Base-by-base conservation (phyloP, 2,888 invertebrate genomes). In the Kryphioiulus occultus region DNA sequence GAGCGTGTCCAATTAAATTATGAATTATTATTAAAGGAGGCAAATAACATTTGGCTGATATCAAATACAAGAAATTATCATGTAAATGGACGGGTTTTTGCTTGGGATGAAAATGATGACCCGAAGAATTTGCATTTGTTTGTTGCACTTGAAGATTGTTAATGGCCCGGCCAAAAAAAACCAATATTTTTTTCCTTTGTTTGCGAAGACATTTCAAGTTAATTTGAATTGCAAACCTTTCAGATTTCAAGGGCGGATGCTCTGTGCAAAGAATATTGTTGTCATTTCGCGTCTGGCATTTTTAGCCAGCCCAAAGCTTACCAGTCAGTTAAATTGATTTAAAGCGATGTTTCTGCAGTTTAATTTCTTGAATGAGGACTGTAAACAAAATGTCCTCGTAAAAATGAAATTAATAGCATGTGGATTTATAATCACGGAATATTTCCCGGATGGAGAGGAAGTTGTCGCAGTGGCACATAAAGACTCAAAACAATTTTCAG, bases 101-200 rank as follows among this genome's bases (percentile, higher is more conserved):
- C n/a, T 59, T 19, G 19, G n/a, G 53, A 59, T 59, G n/a, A 59
- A n/a, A 17, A 59, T 59, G 53, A 59, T 59, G 53, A 59, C 53
- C 53, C n/a, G 53, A 59, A n/a, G 53, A n/a, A 59, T 59, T 59
- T 59, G n/a, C 53, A 59, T 59, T 59, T 59, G n/a, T 59, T n/a
- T 7, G 19, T n/a, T n/a, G n/a, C 19, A n/a, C 53, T 59, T n/a
- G 47, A 47, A 59, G 53, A n/a, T 59, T 59, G 53, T 5, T 59
- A 59, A 59, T n/a, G 53, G n/a, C 5, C 7, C n/a, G n/a, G n/a
- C 19, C 17, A 59, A 59, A n/a, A 53, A 59, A n/a, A n/a, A 0
- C 17, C 7, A n/a, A 59, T n/a, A 5, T 59, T 59, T 17, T 4
- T 59, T 3, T n/a, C 5, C 1, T 59, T n/a, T n/a, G 53, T 59